These are phyloP conservation scores for Drosophila anceps DNA, from an alignment of 2,888 invertebrate species.

Conservation along the genomic window DNA sequence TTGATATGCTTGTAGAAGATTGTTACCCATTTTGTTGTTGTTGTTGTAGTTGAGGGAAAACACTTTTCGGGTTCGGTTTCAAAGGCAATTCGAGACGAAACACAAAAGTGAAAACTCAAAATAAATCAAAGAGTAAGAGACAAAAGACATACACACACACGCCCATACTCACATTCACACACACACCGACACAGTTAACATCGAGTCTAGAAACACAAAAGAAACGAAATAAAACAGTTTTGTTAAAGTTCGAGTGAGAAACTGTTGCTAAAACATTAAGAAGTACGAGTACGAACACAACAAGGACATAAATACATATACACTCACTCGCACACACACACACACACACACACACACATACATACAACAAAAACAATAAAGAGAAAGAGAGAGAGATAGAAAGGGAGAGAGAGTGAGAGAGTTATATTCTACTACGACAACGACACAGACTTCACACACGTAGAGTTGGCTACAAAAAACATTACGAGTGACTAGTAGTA, in stretches of 20 bases:
- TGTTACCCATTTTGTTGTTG: constrained; percentile 20
- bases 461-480: constrained; percentile 44
- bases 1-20: constrained; percentile 44
- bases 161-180: constrained; percentile 7
- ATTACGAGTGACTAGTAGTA: constrained; percentile 44
- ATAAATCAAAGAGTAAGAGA: constrained; percentile 18
- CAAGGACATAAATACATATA: constrained; percentile 5
- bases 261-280: constrained; percentile 52
- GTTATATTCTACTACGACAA: constrained; percentile 35
- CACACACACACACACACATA: not conserved
- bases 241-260: constrained; percentile 38
- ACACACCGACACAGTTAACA: constrained; percentile 26
- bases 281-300: constrained; percentile 16
- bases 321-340: not conserved
- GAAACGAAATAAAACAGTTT: constrained; percentile 30
- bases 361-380: not conserved
- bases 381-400: not conserved
- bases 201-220: constrained; percentile 12
- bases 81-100: not conserved
- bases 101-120: constrained; percentile 16
- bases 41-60: constrained; percentile 5
- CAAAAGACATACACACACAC: constrained; percentile 6
- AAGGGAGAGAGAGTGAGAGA: not conserved
- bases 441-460: constrained; percentile 30
- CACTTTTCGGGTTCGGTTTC: constrained; percentile 38